Conservation (phyloP, 1,140 invertebrate species). For the Oncopeltus fasciatus region DNA sequence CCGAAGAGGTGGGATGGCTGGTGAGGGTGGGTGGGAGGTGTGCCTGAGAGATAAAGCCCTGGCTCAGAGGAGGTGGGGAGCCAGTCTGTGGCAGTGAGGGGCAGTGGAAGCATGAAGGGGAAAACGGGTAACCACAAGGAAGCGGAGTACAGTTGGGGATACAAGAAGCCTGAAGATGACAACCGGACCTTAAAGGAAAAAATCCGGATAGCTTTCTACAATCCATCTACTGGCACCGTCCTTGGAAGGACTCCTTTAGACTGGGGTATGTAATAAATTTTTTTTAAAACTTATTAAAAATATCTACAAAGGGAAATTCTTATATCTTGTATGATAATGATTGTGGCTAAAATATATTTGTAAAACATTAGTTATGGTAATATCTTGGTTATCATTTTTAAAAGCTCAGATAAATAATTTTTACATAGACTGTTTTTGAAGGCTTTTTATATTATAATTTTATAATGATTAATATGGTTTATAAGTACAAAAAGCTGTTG, state of each 20-base stretch:
- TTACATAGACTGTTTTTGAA: too few species aligned
- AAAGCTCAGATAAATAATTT: too few species aligned
- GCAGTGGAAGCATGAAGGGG: background rate
- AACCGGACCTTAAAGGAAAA: constrained; percentile 1
- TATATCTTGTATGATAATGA: too few species aligned
- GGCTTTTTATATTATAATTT: too few species aligned
- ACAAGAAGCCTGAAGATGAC: background rate
- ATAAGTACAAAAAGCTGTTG: too few species aligned
- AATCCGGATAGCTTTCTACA: background rate
- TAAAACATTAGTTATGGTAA: too few species aligned
- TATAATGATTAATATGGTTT: too few species aligned
- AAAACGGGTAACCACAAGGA: background rate
- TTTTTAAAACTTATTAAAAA: background rate
- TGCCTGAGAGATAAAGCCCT: constrained; percentile 4
- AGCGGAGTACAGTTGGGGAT: background rate
- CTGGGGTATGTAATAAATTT: background rate
- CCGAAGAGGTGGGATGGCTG: too few species aligned
- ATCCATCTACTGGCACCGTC: background rate
- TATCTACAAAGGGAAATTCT: too few species aligned
- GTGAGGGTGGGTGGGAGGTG: background rate
- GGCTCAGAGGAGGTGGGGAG: background rate
- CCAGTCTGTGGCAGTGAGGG: constrained; percentile 4
- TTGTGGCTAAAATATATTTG: too few species aligned
- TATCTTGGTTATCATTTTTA: too few species aligned
- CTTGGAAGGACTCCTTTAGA: background rate